Base-by-base conservation (phyloP, 2,888 invertebrate species). In the Andrena fulva region DNA sequence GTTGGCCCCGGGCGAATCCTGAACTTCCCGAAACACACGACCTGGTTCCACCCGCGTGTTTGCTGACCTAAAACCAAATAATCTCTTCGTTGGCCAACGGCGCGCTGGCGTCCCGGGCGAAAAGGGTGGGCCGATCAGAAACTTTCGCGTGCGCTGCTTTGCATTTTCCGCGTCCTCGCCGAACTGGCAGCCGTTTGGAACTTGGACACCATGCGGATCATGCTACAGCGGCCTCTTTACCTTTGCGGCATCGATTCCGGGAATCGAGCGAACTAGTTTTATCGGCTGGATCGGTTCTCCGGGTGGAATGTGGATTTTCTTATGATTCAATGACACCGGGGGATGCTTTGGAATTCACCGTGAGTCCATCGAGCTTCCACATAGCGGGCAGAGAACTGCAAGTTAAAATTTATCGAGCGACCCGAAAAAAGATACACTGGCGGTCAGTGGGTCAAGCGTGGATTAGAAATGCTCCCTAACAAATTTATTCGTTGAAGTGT, bases 31-130 rank as follows among this genome's bases (percentile, higher is more conserved):
- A 75, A 75, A 72, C 80, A 56, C 48, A 29, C 78, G 87, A 84
- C 71, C 78, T 68, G 73, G 69, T 87, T 79, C 31, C 62, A 62
- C 67, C 56, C 62, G 75, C 67, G 60, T 74, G 77, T 77, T 85
- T 80, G 69, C 78, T 72, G 77, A 85, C 72, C 84, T 81, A 63
- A 84, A 87, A 89, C 69, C 82, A 77, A 82, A 85, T 85, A 79
- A 89, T 88, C 77, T 85, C 76, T 66, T 42, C 69, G 71, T 71
- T 67, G 68, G 72, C 67, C 72, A 82, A 80, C 71, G 76, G 68
- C 42, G 63, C 48, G 71, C 63, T 42, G 67, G 74, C 42, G 29
- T 63, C 63, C 42, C 66, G 73, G 60, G 64, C 54, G 56, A 76
- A 77, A 76, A 68, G 75, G 67, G 69, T 42, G 77, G 48, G 48